Evolutionary conservation across 2,113 vertebrate genomes (phyloP).

Genomic region (Ahaetulla prasina): DNA sequence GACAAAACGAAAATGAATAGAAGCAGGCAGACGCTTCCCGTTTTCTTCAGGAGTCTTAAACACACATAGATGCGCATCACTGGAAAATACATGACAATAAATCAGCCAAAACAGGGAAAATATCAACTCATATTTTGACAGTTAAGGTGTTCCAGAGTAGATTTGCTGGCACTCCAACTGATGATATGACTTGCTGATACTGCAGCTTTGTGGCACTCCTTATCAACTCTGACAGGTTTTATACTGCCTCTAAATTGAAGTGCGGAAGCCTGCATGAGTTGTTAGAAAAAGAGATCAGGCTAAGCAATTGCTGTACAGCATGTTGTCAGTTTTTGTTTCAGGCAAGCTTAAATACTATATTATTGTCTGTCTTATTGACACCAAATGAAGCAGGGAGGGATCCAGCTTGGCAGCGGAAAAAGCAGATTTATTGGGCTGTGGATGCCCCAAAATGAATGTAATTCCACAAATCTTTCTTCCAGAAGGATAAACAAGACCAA

Average conservation of each 20-base stretch:
- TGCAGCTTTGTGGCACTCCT: slow-evolving; percentile 49
- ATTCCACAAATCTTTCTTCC: slow-evolving; percentile 36
- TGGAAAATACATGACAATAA: slow-evolving; percentile 22
- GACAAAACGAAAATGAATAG: not conserved
- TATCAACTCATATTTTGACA: slow-evolving; percentile 7
- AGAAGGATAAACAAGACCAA: slow-evolving; percentile 1
- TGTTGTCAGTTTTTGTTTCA: slow-evolving; percentile 38
- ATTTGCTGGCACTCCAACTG: slow-evolving; percentile 38
- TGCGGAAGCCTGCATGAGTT: slow-evolving; percentile 41
- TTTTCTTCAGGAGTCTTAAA: not conserved
- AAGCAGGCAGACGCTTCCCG: not conserved
- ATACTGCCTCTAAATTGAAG: slow-evolving; percentile 50
- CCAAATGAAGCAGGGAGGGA: not conserved
- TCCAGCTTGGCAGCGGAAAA: not conserved
- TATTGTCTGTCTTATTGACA: slow-evolving; percentile 44
- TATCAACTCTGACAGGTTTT: slow-evolving; percentile 63
- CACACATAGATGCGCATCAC: not conserved
- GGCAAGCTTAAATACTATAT: slow-evolving; percentile 42
- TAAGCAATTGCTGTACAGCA: slow-evolving; percentile 25
- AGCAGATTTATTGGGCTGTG: slow-evolving; percentile 5
- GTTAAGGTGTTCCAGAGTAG: slow-evolving; percentile 40
- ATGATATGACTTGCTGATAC: slow-evolving; percentile 43
- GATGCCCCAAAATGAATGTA: slow-evolving; percentile 2
- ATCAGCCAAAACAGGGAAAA: slow-evolving; percentile 7
- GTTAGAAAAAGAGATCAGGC: slow-evolving; percentile 40